A percentile compares a stretch with the other conserved stretches of the same genome.
These are phyloP conservation scores for Pollenia griseotomentosa DNA, from an alignment of 2,888 invertebrate genomes.

Conservation along the genomic window DNA sequence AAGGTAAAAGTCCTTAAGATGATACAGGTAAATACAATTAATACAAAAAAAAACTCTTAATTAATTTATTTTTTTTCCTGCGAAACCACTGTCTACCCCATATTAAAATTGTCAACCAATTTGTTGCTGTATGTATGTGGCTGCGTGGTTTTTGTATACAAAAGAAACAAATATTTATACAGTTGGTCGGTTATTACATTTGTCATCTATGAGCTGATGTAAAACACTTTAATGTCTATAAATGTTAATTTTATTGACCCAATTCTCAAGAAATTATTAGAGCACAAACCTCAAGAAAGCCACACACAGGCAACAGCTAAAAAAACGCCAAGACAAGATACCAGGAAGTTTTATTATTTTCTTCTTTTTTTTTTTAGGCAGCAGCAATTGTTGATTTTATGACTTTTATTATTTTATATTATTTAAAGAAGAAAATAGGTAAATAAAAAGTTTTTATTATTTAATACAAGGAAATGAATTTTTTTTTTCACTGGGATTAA, in stretches of 20 bases:
- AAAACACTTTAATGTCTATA: conserved; percentile 64
- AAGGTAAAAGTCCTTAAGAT: too few species aligned
- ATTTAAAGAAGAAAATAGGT: not conserved
- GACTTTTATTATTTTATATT: conserved; percentile 35
- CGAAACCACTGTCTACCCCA: conserved; percentile 30
- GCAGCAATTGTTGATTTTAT: conserved; percentile 40
- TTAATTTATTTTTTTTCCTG: too few species aligned
- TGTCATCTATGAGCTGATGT: conserved; percentile 66
- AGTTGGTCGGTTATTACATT: conserved; percentile 65
- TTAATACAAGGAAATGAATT: conserved; percentile 64
- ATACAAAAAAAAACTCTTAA: not conserved
- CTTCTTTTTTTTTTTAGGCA: not conserved
- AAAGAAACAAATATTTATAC: conserved; percentile 59
- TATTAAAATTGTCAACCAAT: conserved; percentile 8
- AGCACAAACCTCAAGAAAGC: conserved; percentile 59
- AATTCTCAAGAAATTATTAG: conserved; percentile 72
- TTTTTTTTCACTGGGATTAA: conserved; percentile 11
- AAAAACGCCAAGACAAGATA: conserved; percentile 14
- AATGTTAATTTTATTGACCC: conserved; percentile 73
- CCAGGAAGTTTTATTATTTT: conserved; percentile 59
- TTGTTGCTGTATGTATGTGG: not conserved
- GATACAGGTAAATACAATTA: too few species aligned
- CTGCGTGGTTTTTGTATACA: not conserved
- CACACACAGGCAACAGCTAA: not conserved
- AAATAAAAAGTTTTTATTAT: conserved; percentile 42